These are phyloP conservation scores for Odontamblyopus rebecca DNA, from an alignment of 2,797 vertebrate species.

Conservation along the genomic window DNA sequence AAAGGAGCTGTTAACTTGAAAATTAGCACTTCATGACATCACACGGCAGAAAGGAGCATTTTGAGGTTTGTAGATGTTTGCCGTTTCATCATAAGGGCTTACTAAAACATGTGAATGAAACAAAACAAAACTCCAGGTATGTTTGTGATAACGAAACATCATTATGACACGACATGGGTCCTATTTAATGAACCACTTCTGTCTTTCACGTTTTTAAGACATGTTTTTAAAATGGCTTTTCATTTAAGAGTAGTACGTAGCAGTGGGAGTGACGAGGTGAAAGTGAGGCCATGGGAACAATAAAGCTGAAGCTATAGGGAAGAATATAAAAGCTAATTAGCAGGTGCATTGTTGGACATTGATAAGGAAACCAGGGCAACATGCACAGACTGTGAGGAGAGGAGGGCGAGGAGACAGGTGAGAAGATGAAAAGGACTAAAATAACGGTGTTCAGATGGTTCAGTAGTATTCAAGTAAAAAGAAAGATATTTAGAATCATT, in stretches of 20 bases:
- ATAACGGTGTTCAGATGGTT: neutral
- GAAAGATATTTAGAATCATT: neutral
- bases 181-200: too few species aligned
- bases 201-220: too few species aligned
- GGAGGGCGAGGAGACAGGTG: neutral
- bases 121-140: too few species aligned
- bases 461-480: neutral
- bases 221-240: neutral
- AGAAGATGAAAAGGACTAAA: too few species aligned
- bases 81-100: too few species aligned
- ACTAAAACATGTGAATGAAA: too few species aligned
- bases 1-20: too few species aligned
- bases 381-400: neutral
- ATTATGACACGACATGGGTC: too few species aligned
- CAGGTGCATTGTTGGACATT: neutral
- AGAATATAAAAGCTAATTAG: constrained; percentile 29
- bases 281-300: neutral
- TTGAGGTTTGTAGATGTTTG: neutral
- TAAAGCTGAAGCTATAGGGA: constrained; percentile 24
- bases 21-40: too few species aligned
- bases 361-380: neutral
- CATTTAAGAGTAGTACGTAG: neutral
- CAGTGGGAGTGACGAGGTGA: neutral
- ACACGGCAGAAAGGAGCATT: neutral
- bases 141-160: too few species aligned